Evolutionary conservation across 2,888 invertebrate genomes (phyloP).

Genomic region (Tiliacea citrago): DNA sequence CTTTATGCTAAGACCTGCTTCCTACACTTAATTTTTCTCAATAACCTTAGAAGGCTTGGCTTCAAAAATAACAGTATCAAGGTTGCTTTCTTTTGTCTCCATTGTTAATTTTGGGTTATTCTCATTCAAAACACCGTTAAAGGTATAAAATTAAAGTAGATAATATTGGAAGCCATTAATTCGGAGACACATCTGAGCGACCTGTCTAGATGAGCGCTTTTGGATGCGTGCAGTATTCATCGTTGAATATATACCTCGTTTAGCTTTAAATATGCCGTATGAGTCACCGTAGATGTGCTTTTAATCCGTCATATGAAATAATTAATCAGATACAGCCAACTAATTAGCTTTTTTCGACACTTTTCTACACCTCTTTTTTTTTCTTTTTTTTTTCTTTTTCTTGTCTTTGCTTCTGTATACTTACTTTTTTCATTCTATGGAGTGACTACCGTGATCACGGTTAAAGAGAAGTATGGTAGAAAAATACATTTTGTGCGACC

Average conservation of each 20-base stretch:
- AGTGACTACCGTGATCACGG: no score
- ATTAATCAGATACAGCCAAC: conserved; percentile 14
- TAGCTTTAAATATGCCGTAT: conserved; percentile 22
- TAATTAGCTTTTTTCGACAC: neutral
- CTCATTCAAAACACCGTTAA: conserved; percentile 2
- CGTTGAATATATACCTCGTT: conserved; percentile 46
- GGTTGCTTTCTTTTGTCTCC: conserved; percentile 15
- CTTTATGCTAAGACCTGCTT: neutral
- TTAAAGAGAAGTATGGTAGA: no score
- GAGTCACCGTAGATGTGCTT: conserved; percentile 41
- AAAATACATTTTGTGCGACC: no score
- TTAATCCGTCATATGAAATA: conserved; percentile 17
- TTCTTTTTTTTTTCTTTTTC: no score
- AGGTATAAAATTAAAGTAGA: neutral
- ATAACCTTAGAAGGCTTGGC: neutral
- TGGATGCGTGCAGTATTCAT: conserved; percentile 35
- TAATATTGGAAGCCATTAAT: neutral
- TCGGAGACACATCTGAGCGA: conserved; percentile 40
- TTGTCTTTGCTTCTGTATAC: neutral
- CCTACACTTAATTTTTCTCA: neutral
- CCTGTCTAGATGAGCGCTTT: conserved; percentile 36
- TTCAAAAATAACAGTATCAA: conserved; percentile 3
- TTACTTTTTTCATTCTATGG: neutral
- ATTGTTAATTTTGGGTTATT: neutral
- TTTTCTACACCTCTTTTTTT: no score